phyloP scores from a whole-genome alignment of 2,888 invertebrate species.

The Onthophagus sagittarius region DNA sequence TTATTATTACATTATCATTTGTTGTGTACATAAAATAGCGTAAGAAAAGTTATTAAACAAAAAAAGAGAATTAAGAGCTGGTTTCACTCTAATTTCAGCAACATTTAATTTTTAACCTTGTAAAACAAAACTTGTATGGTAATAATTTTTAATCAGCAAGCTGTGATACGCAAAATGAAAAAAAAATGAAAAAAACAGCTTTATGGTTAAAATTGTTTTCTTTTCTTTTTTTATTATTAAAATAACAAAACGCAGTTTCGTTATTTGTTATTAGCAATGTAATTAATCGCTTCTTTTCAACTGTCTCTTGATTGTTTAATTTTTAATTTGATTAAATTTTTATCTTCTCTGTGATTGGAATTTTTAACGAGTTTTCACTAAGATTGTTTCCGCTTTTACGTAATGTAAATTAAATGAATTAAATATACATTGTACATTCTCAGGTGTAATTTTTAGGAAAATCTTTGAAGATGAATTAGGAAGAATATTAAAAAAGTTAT shows the following conservation, averaged over 20 bases:
- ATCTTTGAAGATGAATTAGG: neutral
- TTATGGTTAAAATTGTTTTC: slow-evolving; percentile 6
- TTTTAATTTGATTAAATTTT: neutral
- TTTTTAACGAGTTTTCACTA: neutral
- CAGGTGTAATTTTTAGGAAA: neutral
- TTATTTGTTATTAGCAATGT: neutral
- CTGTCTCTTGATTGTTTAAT: too few relatives aligned
- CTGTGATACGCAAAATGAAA: neutral
- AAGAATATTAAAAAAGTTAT: neutral
- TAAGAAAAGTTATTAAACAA: neutral
- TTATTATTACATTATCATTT: neutral
- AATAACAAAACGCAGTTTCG: neutral
- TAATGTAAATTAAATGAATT: neutral
- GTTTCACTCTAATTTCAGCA: neutral
- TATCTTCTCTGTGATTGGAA: neutral
- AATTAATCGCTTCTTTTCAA: too few relatives aligned
- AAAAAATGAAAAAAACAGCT: neutral
- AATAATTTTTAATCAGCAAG: slow-evolving; percentile 10
- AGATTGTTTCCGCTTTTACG: neutral
- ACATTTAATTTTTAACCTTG: neutral
- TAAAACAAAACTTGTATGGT: neutral
- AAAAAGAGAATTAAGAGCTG: neutral
- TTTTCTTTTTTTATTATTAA: neutral
- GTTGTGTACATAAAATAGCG: neutral
- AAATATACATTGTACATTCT: neutral